These are phyloP conservation scores for Euplagia quadripunctaria DNA, from an alignment of 2,888 invertebrate species.

Conservation along the genomic window DNA sequence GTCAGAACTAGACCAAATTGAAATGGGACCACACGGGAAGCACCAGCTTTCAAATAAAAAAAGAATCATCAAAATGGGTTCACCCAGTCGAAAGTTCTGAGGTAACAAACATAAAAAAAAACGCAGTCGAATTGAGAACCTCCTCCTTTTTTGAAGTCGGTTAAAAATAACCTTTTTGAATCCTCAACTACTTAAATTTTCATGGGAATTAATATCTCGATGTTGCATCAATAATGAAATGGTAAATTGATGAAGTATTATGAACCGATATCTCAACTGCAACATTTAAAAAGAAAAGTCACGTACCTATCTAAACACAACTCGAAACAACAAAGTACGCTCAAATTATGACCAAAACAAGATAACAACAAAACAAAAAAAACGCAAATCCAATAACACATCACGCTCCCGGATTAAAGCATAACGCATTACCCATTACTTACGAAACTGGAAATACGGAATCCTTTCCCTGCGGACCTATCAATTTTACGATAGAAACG, in stretches of 20 bases:
- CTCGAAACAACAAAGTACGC: neutral
- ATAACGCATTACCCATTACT: slow-evolving; percentile 32
- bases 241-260: neutral
- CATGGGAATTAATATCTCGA: too few relatives aligned
- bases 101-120: too few relatives aligned
- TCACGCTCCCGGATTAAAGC: slow-evolving; percentile 30
- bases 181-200: too few relatives aligned
- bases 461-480: slow-evolving; percentile 39
- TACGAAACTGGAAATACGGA: slow-evolving; percentile 35
- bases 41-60: too few relatives aligned
- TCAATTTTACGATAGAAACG: slow-evolving; percentile 52
- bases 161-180: too few relatives aligned
- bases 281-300: neutral
- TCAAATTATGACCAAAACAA: slow-evolving; percentile 1
- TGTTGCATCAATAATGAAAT: neutral
- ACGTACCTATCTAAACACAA: too few relatives aligned
- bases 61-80: too few relatives aligned
- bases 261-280: neutral
- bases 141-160: too few relatives aligned
- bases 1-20: too few relatives aligned
- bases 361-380: slow-evolving; percentile 13
- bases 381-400: slow-evolving; percentile 23
- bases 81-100: too few relatives aligned
- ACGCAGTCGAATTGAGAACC: too few relatives aligned
- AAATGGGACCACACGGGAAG: too few relatives aligned